Evolutionary conservation across 92 coral and sea anemone species (phyloP).

Genomic region (Phenganax subtilis): DNA sequence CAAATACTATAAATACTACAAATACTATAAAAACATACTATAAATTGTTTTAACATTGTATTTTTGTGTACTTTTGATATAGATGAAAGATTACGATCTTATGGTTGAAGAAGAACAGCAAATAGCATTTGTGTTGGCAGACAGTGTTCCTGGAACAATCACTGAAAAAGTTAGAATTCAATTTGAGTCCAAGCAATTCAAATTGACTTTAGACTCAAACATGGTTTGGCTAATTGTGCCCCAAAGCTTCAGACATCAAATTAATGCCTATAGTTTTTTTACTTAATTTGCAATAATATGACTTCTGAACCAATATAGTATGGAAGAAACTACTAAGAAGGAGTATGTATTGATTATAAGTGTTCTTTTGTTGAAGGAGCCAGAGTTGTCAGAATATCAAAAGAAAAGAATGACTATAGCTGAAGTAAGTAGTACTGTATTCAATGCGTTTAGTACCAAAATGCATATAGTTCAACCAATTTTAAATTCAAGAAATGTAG

Average conservation of each 20-base stretch:
- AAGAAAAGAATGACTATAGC: conserved; percentile 72
- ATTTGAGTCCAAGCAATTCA: background rate
- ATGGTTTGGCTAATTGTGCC: too few relatives aligned
- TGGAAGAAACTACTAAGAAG: background rate
- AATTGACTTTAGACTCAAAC: too few relatives aligned
- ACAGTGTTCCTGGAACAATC: conserved; percentile 88
- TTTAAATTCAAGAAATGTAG: too few relatives aligned
- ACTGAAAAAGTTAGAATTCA: conserved; percentile 49
- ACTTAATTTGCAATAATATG: background rate
- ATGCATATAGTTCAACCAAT: too few relatives aligned
- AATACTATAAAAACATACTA: too few relatives aligned
- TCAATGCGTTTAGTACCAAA: background rate
- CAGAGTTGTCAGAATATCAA: conserved; percentile 76
- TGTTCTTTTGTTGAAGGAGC: conserved; percentile 59
- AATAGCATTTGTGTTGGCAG: conserved; percentile 94
- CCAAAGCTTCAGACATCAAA: background rate
- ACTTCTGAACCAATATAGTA: background rate
- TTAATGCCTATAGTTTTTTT: background rate
- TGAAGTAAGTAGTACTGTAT: conserved; percentile 55
- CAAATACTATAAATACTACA: too few relatives aligned
- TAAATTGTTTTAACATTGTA: background rate
- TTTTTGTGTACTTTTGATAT: background rate
- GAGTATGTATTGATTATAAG: background rate
- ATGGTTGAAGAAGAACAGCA: conserved; percentile 91
- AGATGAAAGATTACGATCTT: conserved; percentile 85